These are phyloP conservation scores for Hyles vespertilio DNA, from an alignment of 1,140 invertebrate genomes.

Conservation along the genomic window DNA sequence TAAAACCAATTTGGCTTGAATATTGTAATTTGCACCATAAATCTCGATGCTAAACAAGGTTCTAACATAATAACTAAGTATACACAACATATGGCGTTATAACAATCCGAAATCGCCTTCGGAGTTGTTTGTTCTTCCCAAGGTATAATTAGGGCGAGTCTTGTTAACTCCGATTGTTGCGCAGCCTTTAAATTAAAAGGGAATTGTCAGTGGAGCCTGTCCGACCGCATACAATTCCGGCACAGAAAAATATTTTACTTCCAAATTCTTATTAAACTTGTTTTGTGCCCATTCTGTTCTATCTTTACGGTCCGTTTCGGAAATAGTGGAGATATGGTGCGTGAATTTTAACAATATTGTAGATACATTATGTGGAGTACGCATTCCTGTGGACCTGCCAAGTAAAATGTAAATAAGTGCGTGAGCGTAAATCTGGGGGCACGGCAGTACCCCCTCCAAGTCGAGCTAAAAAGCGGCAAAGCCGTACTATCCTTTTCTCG, in stretches of 20 bases:
- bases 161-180: constrained; percentile 64
- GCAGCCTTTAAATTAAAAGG: constrained; percentile 70
- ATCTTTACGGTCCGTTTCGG: constrained; percentile 33
- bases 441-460: too few species aligned
- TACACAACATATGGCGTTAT: constrained; percentile 53
- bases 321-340: constrained; percentile 36
- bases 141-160: constrained; percentile 66
- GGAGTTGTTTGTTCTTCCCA: constrained; percentile 63
- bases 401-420: too few species aligned
- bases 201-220: constrained; percentile 46
- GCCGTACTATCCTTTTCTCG: too few species aligned
- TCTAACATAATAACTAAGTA: constrained; percentile 3
- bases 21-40: constrained; percentile 1
- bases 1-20: too few species aligned
- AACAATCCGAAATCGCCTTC: constrained; percentile 46
- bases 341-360: neutral
- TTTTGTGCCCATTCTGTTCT: constrained; percentile 55
- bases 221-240: constrained; percentile 68
- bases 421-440: too few species aligned
- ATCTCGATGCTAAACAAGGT: constrained; percentile 7
- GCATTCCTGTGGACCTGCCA: too few species aligned
- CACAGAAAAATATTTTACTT: constrained; percentile 71
- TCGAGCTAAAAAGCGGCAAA: too few species aligned
- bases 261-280: constrained; percentile 69
- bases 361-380: neutral